phyloP scores from a whole-genome alignment of 1,140 invertebrate genomes.

The Amyelois transitella region DNA sequence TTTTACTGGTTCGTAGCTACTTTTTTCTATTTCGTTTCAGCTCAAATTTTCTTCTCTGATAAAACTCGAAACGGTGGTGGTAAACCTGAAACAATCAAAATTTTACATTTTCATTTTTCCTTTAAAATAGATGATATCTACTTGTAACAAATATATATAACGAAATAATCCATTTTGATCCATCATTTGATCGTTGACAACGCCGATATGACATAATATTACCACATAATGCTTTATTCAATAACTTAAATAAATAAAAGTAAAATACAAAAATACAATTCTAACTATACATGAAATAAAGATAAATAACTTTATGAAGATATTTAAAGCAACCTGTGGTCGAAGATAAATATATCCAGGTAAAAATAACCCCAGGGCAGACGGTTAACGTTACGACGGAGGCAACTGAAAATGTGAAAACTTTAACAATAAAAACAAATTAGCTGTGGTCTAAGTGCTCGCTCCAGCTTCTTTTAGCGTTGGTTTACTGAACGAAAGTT shows the following conservation, averaged over 20 bases:
- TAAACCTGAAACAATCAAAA: slow-evolving; percentile 23
- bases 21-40: slow-evolving; percentile 30
- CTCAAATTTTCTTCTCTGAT: slow-evolving; percentile 13
- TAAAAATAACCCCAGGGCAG: background rate
- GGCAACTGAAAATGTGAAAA: slow-evolving; percentile 39
- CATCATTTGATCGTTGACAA: no score
- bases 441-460: slow-evolving; percentile 43
- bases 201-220: no score
- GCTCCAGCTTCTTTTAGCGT: slow-evolving; percentile 30
- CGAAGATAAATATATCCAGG: background rate
- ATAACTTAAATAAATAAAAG: no score
- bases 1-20: slow-evolving; percentile 14
- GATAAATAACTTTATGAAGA: background rate
- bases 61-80: background rate
- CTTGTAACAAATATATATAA: no score
- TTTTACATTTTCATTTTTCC: background rate
- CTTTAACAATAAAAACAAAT: slow-evolving; percentile 66
- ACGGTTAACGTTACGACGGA: background rate
- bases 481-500: slow-evolving; percentile 46
- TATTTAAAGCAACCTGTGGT: background rate
- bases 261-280: background rate
- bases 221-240: no score
- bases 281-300: background rate
- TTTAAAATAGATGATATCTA: no score
- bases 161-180: no score